Evolutionary conservation across 1,140 invertebrate species (phyloP).

Genomic region (Monomorium pharaonis): DNA sequence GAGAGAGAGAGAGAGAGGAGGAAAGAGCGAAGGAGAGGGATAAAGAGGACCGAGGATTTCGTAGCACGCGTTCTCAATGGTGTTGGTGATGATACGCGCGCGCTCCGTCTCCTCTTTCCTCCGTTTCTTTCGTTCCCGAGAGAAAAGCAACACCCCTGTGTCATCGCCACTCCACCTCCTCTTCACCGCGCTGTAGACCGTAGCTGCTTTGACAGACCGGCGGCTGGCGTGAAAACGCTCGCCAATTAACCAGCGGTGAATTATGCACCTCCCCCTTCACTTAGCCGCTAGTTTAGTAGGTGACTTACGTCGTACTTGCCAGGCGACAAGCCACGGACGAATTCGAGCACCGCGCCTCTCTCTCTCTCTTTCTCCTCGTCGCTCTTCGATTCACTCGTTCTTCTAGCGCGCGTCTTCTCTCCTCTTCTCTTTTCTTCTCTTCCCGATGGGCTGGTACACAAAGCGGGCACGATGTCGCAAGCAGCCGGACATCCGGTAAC

Average conservation of each 20-base stretch:
- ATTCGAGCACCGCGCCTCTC: conserved; percentile 68
- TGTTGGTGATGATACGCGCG: conserved; percentile 39
- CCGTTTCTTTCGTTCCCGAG: not conserved
- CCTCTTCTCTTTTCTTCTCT: not conserved
- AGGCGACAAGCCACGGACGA: conserved; percentile 74
- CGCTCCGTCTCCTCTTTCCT: not conserved
- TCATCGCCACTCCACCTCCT: not conserved
- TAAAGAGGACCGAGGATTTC: conserved; percentile 15
- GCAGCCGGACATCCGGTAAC: conserved; percentile 82
- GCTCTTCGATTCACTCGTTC: conserved; percentile 8
- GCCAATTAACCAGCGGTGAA: conserved; percentile 84
- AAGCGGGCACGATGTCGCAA: conserved; percentile 55
- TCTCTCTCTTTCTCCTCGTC: conserved; percentile 21
- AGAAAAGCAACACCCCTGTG: not conserved
- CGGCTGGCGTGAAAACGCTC: conserved; percentile 84
- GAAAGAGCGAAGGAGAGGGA: not conserved
- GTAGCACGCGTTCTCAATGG: conserved; percentile 26
- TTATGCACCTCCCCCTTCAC: conserved; percentile 78
- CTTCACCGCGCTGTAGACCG: conserved; percentile 63
- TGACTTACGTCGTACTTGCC: conserved; percentile 83
- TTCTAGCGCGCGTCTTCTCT: not conserved
- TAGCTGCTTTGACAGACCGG: conserved; percentile 81
- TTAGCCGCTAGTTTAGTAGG: conserved; percentile 83
- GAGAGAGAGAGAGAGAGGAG: not conserved
- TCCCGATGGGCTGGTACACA: conserved; percentile 15